Evolutionary conservation across 2,888 invertebrate genomes (phyloP).

Genomic region (Yponomeuta malinellus): DNA sequence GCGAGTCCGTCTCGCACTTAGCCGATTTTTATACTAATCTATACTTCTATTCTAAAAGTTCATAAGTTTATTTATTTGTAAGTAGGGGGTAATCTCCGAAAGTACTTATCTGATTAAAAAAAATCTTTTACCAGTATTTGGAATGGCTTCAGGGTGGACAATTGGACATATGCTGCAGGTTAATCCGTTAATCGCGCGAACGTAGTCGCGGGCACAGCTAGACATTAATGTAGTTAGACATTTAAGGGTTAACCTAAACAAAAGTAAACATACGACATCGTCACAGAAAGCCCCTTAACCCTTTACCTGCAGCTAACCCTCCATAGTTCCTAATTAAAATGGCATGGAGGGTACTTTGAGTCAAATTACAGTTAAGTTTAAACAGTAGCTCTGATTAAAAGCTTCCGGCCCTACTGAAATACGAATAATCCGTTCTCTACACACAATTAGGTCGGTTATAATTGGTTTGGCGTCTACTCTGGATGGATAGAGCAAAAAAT

Average conservation of each 20-base stretch:
- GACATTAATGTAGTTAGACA: neutral
- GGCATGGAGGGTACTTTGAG: conserved; percentile 3
- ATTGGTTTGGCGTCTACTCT: conserved; percentile 10
- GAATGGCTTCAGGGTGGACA: too few relatives aligned
- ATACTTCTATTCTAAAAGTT: too few relatives aligned
- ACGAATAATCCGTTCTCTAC: conserved; percentile 15
- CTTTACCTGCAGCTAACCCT: conserved; percentile 5
- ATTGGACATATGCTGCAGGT: too few relatives aligned
- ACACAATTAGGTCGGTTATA: conserved; percentile 18
- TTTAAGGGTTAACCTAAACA: neutral
- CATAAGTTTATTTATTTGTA: too few relatives aligned
- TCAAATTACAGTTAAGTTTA: conserved; percentile 9
- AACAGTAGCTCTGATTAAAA: conserved; percentile 16
- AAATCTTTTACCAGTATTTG: too few relatives aligned
- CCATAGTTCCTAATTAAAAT: conserved; percentile 9
- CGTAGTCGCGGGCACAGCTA: too few relatives aligned
- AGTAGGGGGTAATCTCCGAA: too few relatives aligned
- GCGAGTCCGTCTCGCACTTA: too few relatives aligned
- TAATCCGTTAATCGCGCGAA: too few relatives aligned
- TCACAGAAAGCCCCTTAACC: conserved; percentile 6
- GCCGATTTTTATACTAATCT: too few relatives aligned
- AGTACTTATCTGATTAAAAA: too few relatives aligned
- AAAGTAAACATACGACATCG: neutral
- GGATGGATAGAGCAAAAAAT: neutral
- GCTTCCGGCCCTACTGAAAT: conserved; percentile 14